Percentiles rank a stretch among this genome's conserved stretches.
Conservation (phyloP, 2,113 vertebrate genomes). For the Mustela lutreola region DNA sequence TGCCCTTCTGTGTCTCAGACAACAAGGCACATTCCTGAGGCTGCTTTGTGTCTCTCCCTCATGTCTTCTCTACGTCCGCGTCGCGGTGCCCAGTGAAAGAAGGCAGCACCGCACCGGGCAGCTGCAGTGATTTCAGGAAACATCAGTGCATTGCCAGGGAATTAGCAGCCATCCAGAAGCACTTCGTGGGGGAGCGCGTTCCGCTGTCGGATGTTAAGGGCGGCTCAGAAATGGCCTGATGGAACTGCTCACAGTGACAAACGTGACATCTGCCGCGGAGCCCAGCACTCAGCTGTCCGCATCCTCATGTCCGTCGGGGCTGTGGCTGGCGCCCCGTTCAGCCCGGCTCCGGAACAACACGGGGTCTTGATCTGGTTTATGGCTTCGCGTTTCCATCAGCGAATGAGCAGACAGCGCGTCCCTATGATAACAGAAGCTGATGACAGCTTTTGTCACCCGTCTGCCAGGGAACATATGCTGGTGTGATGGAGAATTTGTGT, state of each 20-base stretch:
- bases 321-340: neutral
- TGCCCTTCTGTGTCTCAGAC: neutral
- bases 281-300: neutral
- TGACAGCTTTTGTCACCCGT: conserved; percentile 37
- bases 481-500: neutral
- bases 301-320: neutral
- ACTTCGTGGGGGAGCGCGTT: neutral
- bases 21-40: neutral
- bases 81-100: too few species aligned
- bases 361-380: neutral
- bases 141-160: neutral
- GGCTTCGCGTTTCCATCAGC: neutral
- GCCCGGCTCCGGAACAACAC: neutral
- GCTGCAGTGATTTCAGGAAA: neutral
- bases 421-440: neutral
- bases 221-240: neutral
- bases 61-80: neutral
- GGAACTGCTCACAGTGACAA: conserved; percentile 24
- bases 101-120: too few species aligned
- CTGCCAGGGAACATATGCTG: conserved; percentile 52
- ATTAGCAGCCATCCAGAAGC: neutral
- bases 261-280: neutral
- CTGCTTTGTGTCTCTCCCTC: neutral
- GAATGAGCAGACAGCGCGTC: neutral
- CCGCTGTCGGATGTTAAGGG: neutral